Evolutionary conservation across 2,888 invertebrate genomes (phyloP).

Genomic region (Helicoverpa assulta): DNA sequence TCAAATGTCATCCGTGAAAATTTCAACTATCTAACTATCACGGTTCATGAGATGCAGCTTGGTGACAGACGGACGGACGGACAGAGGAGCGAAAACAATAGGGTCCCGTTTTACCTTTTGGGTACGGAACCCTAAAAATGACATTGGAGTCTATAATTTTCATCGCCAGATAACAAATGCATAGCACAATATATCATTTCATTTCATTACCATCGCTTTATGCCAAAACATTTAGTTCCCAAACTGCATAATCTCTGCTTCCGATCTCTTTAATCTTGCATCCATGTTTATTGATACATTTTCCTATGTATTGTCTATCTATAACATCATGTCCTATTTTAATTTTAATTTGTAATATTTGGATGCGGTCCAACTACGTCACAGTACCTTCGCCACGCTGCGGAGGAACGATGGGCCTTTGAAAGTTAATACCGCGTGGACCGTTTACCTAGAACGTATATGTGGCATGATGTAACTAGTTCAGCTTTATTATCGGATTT

Average conservation of each 20-base stretch:
- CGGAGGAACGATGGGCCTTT: constrained; percentile 51
- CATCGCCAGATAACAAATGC: background rate
- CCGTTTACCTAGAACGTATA: constrained; percentile 28
- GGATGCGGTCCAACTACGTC: constrained; percentile 67
- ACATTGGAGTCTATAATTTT: background rate
- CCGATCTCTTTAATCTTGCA: constrained; percentile 35
- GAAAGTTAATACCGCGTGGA: constrained; percentile 62
- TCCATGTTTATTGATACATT: constrained; percentile 37
- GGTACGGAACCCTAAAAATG: too few species aligned
- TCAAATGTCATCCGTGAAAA: too few species aligned
- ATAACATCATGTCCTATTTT: constrained; percentile 57
- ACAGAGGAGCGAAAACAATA: too few species aligned
- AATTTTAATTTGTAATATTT: constrained; percentile 60
- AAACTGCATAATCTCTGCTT: constrained; percentile 12
- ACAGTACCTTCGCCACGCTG: constrained; percentile 55
- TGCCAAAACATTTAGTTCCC: constrained; percentile 16
- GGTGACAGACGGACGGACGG: too few species aligned
- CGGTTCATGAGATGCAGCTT: too few species aligned
- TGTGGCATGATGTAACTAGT: constrained; percentile 15
- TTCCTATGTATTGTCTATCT: constrained; percentile 46
- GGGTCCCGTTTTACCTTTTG: too few species aligned
- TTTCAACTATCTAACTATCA: too few species aligned
- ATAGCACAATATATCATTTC: background rate
- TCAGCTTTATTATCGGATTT: constrained; percentile 11
- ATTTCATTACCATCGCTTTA: background rate